Evolutionary conservation across 1,140 invertebrate species (phyloP), one percentile per base, ranked within the genome.

Genomic region (Mamestra configurata): DNA sequence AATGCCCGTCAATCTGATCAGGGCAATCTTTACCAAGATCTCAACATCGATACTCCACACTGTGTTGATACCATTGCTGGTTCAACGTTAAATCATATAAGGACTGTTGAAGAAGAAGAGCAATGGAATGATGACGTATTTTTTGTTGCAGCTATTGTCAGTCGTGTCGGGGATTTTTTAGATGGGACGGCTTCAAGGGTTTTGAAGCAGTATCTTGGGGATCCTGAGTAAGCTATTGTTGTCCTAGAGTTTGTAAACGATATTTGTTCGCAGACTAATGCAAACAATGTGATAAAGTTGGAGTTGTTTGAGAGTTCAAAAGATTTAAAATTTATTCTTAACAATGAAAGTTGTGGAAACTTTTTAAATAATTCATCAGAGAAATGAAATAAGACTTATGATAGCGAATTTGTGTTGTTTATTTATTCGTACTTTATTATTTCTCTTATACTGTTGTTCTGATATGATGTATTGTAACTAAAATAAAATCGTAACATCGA

Each of bases 1-100:
- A 80, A 80, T 84, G 78, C 79, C 82, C 71, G 61, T 80, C 80
- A 79, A 83, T 80, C 80, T 84, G 77, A 73, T 80, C 80, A 77
- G 40, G 46, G 46, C 20, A 27, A 66, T 49, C 49, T 55, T 24
- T 27, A 40, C 61, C 75, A 43, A 43, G 75, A 35, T 59, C 27
- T 43, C 73, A 18, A 49, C 15, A 22, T 51, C 46, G 46, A 68
- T 53, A 68, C 59, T 53, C 35, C 6, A 53, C 20, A 37, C 61
- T n/a, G 49, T 68, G 40, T 22, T 37, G 27, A 22, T 24, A 51
- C 61, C 75, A 77, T 77, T 53, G 75, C 75, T 66, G 10, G 51
- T 68, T 53, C 18, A 0, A 10, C 37, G 37, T 49, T 22, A 27
- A 35, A 68, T 27, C 13, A 46, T 24, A n/a, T 64, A 49, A 20